Conservation (phyloP, 1,140 invertebrate genomes). For the Popillia japonica region DNA sequence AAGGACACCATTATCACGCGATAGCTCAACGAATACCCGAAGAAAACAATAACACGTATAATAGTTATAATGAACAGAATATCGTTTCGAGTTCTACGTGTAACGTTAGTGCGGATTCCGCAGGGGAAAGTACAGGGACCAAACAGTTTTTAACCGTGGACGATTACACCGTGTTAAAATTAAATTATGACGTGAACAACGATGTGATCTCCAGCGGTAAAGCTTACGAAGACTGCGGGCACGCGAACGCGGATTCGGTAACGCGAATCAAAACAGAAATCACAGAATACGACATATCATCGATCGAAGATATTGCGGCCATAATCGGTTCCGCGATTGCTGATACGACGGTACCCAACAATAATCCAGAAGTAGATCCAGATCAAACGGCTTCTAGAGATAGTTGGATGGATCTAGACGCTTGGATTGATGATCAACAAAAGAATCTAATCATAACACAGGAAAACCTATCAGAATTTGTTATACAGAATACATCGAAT, state of each 20-base stretch:
- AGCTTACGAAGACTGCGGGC: slow-evolving; percentile 62
- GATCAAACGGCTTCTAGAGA: slow-evolving; percentile 73
- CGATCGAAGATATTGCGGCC: slow-evolving; percentile 84
- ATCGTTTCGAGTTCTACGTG: slow-evolving; percentile 74
- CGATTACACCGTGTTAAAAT: slow-evolving; percentile 55
- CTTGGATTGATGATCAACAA: slow-evolving; percentile 77
- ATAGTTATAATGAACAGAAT: slow-evolving; percentile 66
- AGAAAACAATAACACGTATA: slow-evolving; percentile 68
- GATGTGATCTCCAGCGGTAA: slow-evolving; percentile 62
- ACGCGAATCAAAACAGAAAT: slow-evolving; percentile 63
- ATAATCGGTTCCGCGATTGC: slow-evolving; percentile 90
- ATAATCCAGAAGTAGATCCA: slow-evolving; percentile 66
- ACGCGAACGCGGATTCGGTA: slow-evolving; percentile 61
- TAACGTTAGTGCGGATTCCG: slow-evolving; percentile 56
- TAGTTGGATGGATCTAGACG: slow-evolving; percentile 83
- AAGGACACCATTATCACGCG: slow-evolving; percentile 85
- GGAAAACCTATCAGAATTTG: slow-evolving; percentile 72
- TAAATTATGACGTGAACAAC: slow-evolving; percentile 60
- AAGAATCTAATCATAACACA: slow-evolving; percentile 68
- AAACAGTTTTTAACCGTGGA: slow-evolving; percentile 68
- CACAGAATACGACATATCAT: slow-evolving; percentile 74
- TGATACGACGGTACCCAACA: slow-evolving; percentile 80
- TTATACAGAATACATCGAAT: slow-evolving; percentile 66
- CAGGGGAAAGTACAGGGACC: slow-evolving; percentile 65
- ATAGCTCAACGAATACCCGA: slow-evolving; percentile 76